Evolutionary conservation across 2,113 vertebrate genomes (phyloP).

Genomic region (Proterorhinus semilunaris): DNA sequence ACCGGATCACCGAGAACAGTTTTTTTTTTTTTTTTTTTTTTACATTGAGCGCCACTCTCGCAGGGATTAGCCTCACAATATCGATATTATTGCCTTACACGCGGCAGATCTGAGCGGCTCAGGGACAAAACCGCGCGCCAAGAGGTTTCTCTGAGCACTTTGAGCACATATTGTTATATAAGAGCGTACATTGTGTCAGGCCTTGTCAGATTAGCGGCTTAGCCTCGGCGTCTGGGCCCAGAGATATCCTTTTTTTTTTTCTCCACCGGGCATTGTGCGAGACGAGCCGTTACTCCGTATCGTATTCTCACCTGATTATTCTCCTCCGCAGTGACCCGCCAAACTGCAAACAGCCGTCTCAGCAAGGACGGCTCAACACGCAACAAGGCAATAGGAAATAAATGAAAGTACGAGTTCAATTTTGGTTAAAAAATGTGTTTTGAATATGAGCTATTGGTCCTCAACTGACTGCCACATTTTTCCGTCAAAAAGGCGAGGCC

Average conservation of each 20-base stretch:
- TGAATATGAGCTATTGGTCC: no score
- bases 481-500: no score
- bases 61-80: not conserved
- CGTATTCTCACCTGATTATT: slow-evolving; percentile 19
- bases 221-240: not conserved
- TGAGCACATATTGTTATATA: slow-evolving; percentile 1
- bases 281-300: not conserved
- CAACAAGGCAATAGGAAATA: no score
- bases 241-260: not conserved
- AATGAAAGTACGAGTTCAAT: no score
- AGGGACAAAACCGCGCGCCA: not conserved
- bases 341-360: not conserved
- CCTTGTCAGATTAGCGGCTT: slow-evolving; percentile 17
- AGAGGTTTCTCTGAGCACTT: not conserved
- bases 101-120: not conserved
- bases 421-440: no score
- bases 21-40: no score
- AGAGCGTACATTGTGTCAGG: not conserved
- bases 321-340: slow-evolving; percentile 1
- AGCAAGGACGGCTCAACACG: not conserved
- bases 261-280: not conserved
- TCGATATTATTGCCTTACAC: not conserved
- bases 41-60: no score
- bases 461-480: no score
- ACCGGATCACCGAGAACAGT: no score